A percentile compares a stretch with the other conserved stretches of the same genome.
phyloP scores from a whole-genome alignment of 2,888 invertebrate species.

The Melanargia galathea region DNA sequence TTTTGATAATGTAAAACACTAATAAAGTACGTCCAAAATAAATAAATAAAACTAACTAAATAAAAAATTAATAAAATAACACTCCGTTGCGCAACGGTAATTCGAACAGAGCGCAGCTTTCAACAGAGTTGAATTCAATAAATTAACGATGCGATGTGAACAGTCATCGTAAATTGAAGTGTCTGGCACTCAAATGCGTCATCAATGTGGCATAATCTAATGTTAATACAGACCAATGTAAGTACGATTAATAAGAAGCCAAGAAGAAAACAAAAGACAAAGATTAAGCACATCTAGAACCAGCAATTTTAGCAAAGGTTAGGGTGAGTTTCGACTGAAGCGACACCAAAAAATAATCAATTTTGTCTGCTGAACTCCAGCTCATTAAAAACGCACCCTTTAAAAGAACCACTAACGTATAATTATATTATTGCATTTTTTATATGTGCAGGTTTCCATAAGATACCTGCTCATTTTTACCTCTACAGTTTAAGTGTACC shows the following conservation, averaged over 20 bases:
- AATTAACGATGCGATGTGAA: slow-evolving; percentile 26
- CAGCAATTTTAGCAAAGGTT: too few species aligned
- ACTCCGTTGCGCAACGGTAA: slow-evolving; percentile 14
- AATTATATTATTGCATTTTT: too few species aligned
- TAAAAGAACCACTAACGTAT: too few species aligned
- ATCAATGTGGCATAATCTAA: slow-evolving; percentile 12
- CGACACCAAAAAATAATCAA: too few species aligned
- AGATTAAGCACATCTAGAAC: not conserved
- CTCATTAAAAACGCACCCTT: too few species aligned
- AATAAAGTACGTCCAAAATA: not conserved
- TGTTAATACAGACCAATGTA: slow-evolving; percentile 6
- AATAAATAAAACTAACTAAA: not conserved
- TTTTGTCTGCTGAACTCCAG: too few species aligned
- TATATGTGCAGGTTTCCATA: too few species aligned
- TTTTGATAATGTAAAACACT: not conserved
- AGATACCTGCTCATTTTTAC: too few species aligned
- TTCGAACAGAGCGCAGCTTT: slow-evolving; percentile 12
- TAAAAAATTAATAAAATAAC: slow-evolving; percentile 4
- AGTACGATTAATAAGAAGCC: not conserved
- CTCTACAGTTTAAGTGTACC: too few species aligned
- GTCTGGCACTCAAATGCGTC: slow-evolving; percentile 19
- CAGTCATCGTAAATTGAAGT: slow-evolving; percentile 28
- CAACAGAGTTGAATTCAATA: slow-evolving; percentile 40
- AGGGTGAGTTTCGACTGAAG: too few species aligned
- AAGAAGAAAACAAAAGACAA: not conserved